Conservation (phyloP, 1,140 invertebrate species). For the Cotesia typhae region DNA sequence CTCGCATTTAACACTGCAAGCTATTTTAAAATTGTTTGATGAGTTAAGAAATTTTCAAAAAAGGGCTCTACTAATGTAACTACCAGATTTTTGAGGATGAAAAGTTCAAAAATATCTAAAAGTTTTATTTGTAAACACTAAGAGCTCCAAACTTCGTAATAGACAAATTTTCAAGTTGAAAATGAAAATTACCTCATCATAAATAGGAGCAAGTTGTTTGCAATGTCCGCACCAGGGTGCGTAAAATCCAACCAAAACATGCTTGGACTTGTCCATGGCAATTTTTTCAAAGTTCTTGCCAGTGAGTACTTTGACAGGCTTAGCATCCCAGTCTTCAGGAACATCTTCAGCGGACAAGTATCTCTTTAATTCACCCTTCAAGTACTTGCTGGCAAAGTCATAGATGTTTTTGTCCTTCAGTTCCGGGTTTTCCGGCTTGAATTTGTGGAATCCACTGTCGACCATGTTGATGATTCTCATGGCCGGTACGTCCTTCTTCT, state of each 20-base stretch:
- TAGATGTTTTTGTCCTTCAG: slow-evolving; percentile 80
- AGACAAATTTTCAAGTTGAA: no score
- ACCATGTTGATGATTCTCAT: slow-evolving; percentile 89
- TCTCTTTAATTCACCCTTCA: slow-evolving; percentile 93
- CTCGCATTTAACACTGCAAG: no score
- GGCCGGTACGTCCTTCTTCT: slow-evolving; percentile 89
- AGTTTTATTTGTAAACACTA: no score
- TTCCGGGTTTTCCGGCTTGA: slow-evolving; percentile 87
- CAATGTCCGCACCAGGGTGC: slow-evolving; percentile 98
- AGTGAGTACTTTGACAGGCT: slow-evolving; percentile 93
- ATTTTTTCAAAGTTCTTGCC: slow-evolving; percentile 96
- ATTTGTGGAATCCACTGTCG: slow-evolving; percentile 98
- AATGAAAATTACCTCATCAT: slow-evolving; percentile 72
- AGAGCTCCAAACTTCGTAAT: no score
- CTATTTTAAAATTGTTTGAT: no score
- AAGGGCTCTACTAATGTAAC: no score
- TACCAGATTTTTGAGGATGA: no score
- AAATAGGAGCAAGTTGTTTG: slow-evolving; percentile 96
- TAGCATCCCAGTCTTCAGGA: slow-evolving; percentile 97
- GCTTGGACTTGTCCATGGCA: slow-evolving; percentile 87
- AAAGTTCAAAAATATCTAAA: no score
- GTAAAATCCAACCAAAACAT: slow-evolving; percentile 98
- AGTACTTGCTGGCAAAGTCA: slow-evolving; percentile 86
- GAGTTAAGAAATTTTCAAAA: no score
- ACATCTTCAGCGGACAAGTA: slow-evolving; percentile 94